These are phyloP conservation scores for Bombus consobrinus DNA, from an alignment of 1,140 invertebrate species.

Conservation along the genomic window DNA sequence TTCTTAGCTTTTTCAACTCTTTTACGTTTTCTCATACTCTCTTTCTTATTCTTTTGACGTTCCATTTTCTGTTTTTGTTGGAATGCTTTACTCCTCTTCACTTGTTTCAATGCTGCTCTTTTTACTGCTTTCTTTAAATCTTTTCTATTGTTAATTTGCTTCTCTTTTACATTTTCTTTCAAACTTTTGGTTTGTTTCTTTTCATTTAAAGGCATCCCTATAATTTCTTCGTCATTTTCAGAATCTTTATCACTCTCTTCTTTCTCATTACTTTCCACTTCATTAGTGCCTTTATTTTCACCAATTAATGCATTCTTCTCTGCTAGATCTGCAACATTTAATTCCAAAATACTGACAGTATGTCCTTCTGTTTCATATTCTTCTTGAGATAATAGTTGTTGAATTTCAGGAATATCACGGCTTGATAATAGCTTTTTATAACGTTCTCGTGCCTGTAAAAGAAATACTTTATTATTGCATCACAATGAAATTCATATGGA, in stretches of 20 bases:
- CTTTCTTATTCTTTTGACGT: conserved; percentile 68
- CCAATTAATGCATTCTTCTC: conserved; percentile 88
- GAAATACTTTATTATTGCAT: background rate
- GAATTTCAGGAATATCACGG: conserved; percentile 86
- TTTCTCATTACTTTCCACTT: conserved; percentile 79
- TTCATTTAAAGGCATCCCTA: conserved; percentile 84
- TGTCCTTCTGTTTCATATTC: conserved; percentile 89
- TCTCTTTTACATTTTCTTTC: conserved; percentile 46
- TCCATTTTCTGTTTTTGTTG: conserved; percentile 88
- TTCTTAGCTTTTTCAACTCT: conserved; percentile 43
- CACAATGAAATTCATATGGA: background rate
- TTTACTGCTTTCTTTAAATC: conserved; percentile 87
- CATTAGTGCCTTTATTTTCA: conserved; percentile 84
- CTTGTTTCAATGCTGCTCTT: conserved; percentile 86
- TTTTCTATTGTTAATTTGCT: conserved; percentile 84
- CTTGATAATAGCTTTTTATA: conserved; percentile 86
- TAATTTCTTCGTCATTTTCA: conserved; percentile 76
- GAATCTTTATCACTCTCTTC: conserved; percentile 73
- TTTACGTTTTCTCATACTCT: conserved; percentile 50
- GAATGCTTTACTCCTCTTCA: conserved; percentile 89
- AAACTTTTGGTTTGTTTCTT: conserved; percentile 60
- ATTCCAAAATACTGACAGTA: conserved; percentile 89
- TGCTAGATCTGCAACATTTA: conserved; percentile 86
- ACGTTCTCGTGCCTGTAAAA: conserved; percentile 84
- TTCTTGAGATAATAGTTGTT: conserved; percentile 85